Evolutionary conservation across 2,113 vertebrate genomes (phyloP).

Genomic region (Eurystomus gularis): DNA sequence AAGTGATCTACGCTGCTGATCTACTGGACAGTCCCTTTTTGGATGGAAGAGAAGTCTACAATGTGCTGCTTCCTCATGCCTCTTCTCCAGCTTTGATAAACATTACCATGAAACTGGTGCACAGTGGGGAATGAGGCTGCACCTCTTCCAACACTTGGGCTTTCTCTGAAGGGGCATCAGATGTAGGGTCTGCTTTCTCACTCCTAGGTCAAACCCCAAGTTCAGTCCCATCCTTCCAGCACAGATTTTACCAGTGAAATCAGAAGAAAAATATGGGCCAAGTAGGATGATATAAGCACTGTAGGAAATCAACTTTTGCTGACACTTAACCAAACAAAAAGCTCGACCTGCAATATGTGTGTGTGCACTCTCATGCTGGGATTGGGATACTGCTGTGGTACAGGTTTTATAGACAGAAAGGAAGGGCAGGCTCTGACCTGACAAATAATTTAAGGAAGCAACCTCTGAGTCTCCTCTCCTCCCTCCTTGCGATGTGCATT

Average conservation of each 20-base stretch:
- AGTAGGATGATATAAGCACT: neutral
- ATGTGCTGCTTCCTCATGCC: neutral
- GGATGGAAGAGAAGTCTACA: neutral
- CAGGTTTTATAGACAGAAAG: neutral
- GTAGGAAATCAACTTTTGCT: neutral
- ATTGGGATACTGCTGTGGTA: neutral
- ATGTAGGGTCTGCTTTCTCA: neutral
- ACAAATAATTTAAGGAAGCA: neutral
- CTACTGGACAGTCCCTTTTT: neutral
- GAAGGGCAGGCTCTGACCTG: neutral
- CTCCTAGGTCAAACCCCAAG: neutral
- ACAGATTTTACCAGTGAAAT: neutral
- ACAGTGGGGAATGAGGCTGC: neutral
- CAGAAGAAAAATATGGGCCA: neutral
- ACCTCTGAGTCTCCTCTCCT: neutral
- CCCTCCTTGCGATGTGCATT: neutral
- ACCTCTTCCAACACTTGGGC: neutral
- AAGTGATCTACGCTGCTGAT: neutral
- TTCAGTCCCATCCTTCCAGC: neutral
- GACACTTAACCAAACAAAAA: neutral
- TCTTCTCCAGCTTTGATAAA: neutral
- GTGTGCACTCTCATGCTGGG: neutral
- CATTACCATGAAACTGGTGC: neutral
- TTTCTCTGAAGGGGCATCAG: neutral
- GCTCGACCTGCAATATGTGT: neutral